Percentiles rank a stretch among this genome's conserved stretches.
These are phyloP conservation scores for Proterorhinus semilunaris DNA, from an alignment of 2,113 vertebrate species.

Conservation along the genomic window DNA sequence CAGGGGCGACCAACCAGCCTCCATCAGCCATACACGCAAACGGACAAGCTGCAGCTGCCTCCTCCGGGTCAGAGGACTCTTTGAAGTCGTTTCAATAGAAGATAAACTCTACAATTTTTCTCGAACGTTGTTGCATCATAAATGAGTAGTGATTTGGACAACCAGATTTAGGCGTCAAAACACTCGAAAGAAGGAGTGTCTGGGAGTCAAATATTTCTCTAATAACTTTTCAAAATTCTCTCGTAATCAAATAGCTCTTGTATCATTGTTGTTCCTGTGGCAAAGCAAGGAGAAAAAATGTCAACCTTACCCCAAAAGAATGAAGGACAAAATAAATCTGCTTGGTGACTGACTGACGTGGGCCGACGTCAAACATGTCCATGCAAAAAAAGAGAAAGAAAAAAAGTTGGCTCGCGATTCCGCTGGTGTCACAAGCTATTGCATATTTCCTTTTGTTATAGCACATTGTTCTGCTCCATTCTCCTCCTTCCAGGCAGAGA, in stretches of 20 bases:
- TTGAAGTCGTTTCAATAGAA: too few relatives aligned
- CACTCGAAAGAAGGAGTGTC: too few relatives aligned
- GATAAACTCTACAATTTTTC: too few relatives aligned
- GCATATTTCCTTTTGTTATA: slow-evolving; percentile 11
- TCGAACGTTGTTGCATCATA: too few relatives aligned
- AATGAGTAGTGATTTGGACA: too few relatives aligned
- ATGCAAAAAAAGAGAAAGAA: neutral
- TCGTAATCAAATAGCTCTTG: too few relatives aligned
- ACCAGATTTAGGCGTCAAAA: too few relatives aligned
- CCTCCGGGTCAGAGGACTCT: too few relatives aligned
- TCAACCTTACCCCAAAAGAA: slow-evolving; percentile 49
- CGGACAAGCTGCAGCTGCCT: neutral
- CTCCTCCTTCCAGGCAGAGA: slow-evolving; percentile 24
- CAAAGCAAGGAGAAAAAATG: slow-evolving; percentile 49
- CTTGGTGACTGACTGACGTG: slow-evolving; percentile 22
- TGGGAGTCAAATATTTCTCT: too few relatives aligned
- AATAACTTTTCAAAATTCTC: too few relatives aligned
- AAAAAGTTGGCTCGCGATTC: neutral
- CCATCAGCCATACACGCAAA: neutral
- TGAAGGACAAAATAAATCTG: slow-evolving; percentile 9
- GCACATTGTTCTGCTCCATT: slow-evolving; percentile 13
- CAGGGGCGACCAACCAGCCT: slow-evolving; percentile 40
- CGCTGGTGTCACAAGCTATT: slow-evolving; percentile 8
- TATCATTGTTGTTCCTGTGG: slow-evolving; percentile 44
- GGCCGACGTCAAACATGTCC: slow-evolving; percentile 14